Evolutionary conservation across 2,113 vertebrate genomes (phyloP).

Genomic region (Hippoglossus stenolepis): DNA sequence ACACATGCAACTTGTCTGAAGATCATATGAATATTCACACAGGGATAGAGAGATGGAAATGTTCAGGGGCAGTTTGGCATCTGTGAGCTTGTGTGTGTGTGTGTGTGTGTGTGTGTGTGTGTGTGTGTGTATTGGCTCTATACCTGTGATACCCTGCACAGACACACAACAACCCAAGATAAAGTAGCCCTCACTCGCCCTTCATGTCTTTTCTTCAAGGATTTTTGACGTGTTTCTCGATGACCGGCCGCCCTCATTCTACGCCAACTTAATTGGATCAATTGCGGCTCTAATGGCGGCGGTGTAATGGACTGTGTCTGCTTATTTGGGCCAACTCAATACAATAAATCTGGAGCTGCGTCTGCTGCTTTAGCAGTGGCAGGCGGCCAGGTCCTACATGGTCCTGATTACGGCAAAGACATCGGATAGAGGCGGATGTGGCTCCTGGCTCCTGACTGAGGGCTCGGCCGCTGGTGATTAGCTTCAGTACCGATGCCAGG

Average conservation of each 20-base stretch:
- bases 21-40: slow-evolving; percentile 43
- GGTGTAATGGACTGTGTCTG: slow-evolving; percentile 49
- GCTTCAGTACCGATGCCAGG: not conserved
- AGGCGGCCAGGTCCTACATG: slow-evolving; percentile 30
- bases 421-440: not conserved
- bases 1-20: slow-evolving; percentile 5
- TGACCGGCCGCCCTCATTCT: not conserved
- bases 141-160: no score
- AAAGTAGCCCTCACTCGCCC: slow-evolving; percentile 6
- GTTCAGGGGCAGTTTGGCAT: slow-evolving; percentile 25
- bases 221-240: not conserved
- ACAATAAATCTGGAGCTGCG: slow-evolving; percentile 48
- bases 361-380: slow-evolving; percentile 31
- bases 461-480: no score
- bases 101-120: not conserved
- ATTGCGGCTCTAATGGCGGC: not conserved
- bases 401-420: slow-evolving; percentile 9
- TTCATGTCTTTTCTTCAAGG: no score
- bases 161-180: no score
- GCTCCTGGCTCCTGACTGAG: not conserved
- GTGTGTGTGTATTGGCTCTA: no score
- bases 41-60: not conserved
- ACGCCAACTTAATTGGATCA: slow-evolving; percentile 52
- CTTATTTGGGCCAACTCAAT: slow-evolving; percentile 42
- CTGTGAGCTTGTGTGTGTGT: not conserved